These are phyloP conservation scores for Galago senegalensis DNA, from an alignment of 2,797 vertebrate species.

Conservation along the genomic window DNA sequence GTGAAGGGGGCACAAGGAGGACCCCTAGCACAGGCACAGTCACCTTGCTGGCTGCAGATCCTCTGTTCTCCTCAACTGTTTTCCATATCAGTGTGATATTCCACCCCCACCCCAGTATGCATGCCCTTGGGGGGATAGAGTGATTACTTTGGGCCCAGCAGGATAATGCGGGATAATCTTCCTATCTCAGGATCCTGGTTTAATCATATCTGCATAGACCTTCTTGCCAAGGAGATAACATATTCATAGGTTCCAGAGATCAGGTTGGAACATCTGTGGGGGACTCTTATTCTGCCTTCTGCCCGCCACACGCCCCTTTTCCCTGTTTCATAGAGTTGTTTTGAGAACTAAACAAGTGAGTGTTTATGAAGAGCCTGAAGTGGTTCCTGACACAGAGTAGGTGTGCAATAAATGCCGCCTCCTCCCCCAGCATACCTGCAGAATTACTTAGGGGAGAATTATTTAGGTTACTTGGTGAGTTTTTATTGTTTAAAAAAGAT, in stretches of 20 bases:
- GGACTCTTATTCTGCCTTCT: not conserved
- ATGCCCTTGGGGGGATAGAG: not conserved
- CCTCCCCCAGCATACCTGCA: not conserved
- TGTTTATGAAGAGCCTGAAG: not conserved
- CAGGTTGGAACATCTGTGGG: not conserved
- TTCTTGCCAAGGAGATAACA: not conserved
- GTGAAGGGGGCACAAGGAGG: not conserved
- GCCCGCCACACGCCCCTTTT: not conserved
- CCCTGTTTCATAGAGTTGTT: not conserved
- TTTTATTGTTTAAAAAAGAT: not conserved
- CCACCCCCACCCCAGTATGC: accelerated
- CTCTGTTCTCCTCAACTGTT: not conserved
- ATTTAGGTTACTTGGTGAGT: not conserved
- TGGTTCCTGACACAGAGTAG: not conserved
- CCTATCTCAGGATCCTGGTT: not conserved
- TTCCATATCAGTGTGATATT: not conserved
- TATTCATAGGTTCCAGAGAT: not conserved
- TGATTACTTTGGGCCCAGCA: not conserved
- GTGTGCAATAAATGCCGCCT: not conserved
- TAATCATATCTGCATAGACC: not conserved
- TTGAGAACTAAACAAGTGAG: not conserved
- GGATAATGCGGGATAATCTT: not conserved
- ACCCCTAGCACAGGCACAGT: not conserved
- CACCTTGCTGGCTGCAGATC: not conserved
- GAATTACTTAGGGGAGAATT: not conserved